Percentiles rank a stretch among this genome's conserved stretches.
These are phyloP conservation scores for Dasysyrphus albostriatus DNA, from an alignment of 2,888 invertebrate genomes.

Conservation along the genomic window DNA sequence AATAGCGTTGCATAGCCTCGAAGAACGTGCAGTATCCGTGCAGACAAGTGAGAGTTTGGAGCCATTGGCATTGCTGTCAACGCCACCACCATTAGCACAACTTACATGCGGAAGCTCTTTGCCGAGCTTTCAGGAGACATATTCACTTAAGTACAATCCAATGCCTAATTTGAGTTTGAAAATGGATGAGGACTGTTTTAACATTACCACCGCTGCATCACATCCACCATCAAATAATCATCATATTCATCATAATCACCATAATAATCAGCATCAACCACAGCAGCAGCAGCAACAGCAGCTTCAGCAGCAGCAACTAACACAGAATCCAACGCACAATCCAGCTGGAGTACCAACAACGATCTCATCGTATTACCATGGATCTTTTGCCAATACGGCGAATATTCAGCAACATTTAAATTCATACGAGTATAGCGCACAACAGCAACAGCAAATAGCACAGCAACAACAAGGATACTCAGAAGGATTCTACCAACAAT, in stretches of 20 bases:
- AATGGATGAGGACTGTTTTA: conserved; percentile 94
- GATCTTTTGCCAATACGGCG: conserved; percentile 83
- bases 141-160: conserved; percentile 90
- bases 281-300: conserved; percentile 75
- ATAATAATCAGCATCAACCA: conserved; percentile 63
- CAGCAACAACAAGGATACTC: conserved; percentile 74
- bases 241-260: conserved; percentile 47
- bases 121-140: conserved; percentile 95
- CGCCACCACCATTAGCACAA: conserved; percentile 78
- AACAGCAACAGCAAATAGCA: conserved; percentile 76
- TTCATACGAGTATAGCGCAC: conserved; percentile 82
- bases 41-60: conserved; percentile 65
- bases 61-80: conserved; percentile 63
- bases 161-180: conserved; percentile 88
- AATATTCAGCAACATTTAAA: conserved; percentile 80
- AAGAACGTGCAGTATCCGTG: conserved; percentile 75
- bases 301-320: conserved; percentile 68
- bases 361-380: conserved; percentile 79
- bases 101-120: conserved; percentile 86
- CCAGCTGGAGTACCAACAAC: conserved; percentile 57
- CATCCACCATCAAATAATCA: conserved; percentile 75
- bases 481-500: conserved; percentile 79
- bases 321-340: conserved; percentile 77
- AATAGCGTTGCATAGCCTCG: conserved; percentile 80
- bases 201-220: conserved; percentile 84